These are phyloP conservation scores for Cynocephalus volans DNA, from an alignment of 2,113 vertebrate genomes.

Conservation along the genomic window DNA sequence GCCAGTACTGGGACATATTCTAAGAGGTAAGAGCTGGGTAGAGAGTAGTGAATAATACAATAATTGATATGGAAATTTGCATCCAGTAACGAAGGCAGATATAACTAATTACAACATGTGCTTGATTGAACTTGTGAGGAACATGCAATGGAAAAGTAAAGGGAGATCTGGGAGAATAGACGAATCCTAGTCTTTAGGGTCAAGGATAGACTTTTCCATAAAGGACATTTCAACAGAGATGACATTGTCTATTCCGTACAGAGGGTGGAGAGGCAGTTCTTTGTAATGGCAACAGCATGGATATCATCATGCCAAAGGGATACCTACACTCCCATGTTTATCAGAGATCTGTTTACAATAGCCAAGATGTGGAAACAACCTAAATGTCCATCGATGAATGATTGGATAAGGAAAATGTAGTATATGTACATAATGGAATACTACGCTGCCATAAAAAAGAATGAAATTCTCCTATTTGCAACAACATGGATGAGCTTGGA, in stretches of 20 bases:
- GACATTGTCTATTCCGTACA: not conserved
- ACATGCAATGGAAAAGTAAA: not conserved
- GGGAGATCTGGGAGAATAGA: not conserved
- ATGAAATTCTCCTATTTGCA: too few relatives aligned
- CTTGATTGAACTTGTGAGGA: not conserved
- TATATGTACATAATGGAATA: too few relatives aligned
- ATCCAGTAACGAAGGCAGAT: not conserved
- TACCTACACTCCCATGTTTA: too few relatives aligned
- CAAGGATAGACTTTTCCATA: not conserved
- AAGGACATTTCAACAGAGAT: not conserved
- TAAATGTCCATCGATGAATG: too few relatives aligned
- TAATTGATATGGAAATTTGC: not conserved
- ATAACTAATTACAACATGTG: not conserved
- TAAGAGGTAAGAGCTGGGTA: not conserved
- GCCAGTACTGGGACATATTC: not conserved
- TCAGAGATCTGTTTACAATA: too few relatives aligned
- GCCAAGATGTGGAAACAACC: too few relatives aligned
- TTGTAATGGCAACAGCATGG: not conserved
- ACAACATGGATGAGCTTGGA: too few relatives aligned
- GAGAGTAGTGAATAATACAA: not conserved
- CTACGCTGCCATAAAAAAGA: too few relatives aligned
- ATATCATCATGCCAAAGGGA: too few relatives aligned
- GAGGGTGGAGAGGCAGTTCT: accelerated
- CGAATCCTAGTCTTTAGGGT: not conserved
- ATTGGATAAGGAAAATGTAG: too few relatives aligned